These are phyloP conservation scores for Leptinotarsa texana DNA, from an alignment of 1,140 invertebrate species.

Conservation along the genomic window DNA sequence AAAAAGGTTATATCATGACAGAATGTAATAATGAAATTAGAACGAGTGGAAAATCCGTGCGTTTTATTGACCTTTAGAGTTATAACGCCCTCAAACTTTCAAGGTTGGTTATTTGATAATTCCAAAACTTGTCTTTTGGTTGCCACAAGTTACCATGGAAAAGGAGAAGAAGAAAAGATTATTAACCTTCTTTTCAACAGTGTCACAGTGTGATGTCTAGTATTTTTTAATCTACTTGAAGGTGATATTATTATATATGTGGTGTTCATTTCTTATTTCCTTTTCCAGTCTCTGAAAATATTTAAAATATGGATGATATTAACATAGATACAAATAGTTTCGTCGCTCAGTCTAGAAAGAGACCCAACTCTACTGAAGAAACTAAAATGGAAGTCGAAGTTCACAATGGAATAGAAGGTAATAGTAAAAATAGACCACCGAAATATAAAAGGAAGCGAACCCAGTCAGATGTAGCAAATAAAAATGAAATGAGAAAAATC, in stretches of 20 bases:
- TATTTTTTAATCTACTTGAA: too few species aligned
- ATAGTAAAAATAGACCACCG: slow-evolving; percentile 55
- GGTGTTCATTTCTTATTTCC: too few species aligned
- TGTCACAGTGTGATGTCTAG: too few species aligned
- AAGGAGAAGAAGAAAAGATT: too few species aligned
- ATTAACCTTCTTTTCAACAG: too few species aligned
- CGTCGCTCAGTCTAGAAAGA: slow-evolving; percentile 61
- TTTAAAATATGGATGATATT: slow-evolving; percentile 40
- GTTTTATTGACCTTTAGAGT: too few species aligned
- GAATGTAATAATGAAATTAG: too few species aligned
- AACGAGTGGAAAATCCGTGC: too few species aligned
- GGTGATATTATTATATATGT: too few species aligned
- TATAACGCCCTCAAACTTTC: not conserved
- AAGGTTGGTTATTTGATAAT: not conserved
- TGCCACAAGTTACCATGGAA: too few species aligned
- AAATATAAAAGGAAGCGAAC: slow-evolving; percentile 61
- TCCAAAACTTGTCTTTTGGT: too few species aligned
- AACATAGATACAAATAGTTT: slow-evolving; percentile 64
- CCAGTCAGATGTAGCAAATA: slow-evolving; percentile 61
- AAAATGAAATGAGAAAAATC: slow-evolving; percentile 65
- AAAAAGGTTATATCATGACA: too few species aligned
- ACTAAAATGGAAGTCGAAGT: slow-evolving; percentile 67
- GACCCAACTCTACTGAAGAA: slow-evolving; percentile 57
- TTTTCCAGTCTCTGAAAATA: not conserved
- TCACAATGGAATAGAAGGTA: slow-evolving; percentile 67